A percentile compares a stretch with the other conserved stretches of the same genome.
Evolutionary conservation across 2,888 invertebrate genomes (phyloP).

Genomic region (Ceratothoa steindachneri): DNA sequence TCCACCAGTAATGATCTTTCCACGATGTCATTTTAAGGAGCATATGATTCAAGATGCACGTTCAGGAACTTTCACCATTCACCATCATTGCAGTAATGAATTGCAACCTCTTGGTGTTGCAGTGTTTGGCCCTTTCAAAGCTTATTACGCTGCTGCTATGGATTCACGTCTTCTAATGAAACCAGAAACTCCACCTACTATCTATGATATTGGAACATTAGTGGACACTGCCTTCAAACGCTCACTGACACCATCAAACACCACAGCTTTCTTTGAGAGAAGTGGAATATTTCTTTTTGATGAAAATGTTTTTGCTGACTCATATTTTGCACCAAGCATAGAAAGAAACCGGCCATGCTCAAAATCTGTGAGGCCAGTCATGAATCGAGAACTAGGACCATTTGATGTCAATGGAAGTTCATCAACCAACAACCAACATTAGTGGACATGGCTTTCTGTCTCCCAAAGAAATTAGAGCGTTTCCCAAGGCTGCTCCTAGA

Average conservation of each 20-base stretch:
- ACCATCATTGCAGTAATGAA: slow-evolving; percentile 53
- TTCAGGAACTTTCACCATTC: slow-evolving; percentile 52
- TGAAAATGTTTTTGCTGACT: slow-evolving; percentile 18
- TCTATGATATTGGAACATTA: slow-evolving; percentile 14
- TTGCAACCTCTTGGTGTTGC: slow-evolving; percentile 52
- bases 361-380: neutral
- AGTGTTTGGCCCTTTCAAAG: slow-evolving; percentile 50
- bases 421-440: slow-evolving; percentile 9
- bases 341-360: slow-evolving; percentile 1
- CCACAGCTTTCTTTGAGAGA: slow-evolving; percentile 14
- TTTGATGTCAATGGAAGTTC: neutral
- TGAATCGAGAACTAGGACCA: slow-evolving; percentile 14
- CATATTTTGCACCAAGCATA: slow-evolving; percentile 17
- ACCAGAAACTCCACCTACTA: slow-evolving; percentile 14
- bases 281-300: slow-evolving; percentile 23
- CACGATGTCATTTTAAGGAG: slow-evolving; percentile 31
- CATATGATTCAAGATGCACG: slow-evolving; percentile 52
- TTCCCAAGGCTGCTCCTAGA: slow-evolving; percentile 4
- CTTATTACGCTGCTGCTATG: slow-evolving; percentile 26
- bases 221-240: slow-evolving; percentile 24
- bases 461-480: slow-evolving; percentile 14
- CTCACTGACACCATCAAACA: slow-evolving; percentile 26
- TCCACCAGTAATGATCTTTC: slow-evolving; percentile 44
- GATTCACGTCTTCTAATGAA: slow-evolving; percentile 17
- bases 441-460: slow-evolving; percentile 16